Evolutionary conservation across 92 coral and sea anemone genomes (phyloP), one percentile per base, ranked within the genome.

Genomic region (Porites divaricata): DNA sequence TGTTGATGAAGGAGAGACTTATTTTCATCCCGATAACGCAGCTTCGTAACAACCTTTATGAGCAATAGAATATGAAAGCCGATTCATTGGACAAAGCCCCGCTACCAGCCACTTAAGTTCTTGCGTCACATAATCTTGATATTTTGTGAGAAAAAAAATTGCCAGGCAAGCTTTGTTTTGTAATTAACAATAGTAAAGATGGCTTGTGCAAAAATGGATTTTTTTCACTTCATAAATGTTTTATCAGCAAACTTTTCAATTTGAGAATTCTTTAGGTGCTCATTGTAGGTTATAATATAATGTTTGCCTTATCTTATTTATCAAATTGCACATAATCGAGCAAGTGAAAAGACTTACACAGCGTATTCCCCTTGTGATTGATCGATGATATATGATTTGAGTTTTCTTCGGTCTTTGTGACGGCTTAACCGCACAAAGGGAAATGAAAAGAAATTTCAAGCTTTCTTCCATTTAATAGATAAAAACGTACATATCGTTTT

Each of bases 191-290:
- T n/a, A 72, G 15, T 45, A 45, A 19, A 9, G 52, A 8, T 2
- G 3, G 19, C 12, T 19, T 1, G 49, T 10, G 19, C 12, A 8
- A 2, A 75, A 25, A 73, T 48, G 45, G 25, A 48, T 22, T 22
- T 45, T 25, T 45, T 69, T 58, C 75, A 21, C 6, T 56, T 83
- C 89, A 94, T 94, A 48, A 89, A 94, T 90, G 67, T 87, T 94
- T 94, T 48, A 94, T 94, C 75, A 50, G 77, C 88, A 94, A 91
- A 88, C 90, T 89, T 94, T 90, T 88, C 93, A 92, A 92, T 92
- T 94, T 89, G 88, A 79, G 88, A 66, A 84, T 78, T 88, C 4
- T 90, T 90, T 83, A 88, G 26, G 85, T 67, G 75, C 89, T 88
- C 87, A 88, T 84, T 83, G 90, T 69, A 76, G 70, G 90, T 85